Evolutionary conservation across 2,888 invertebrate genomes (phyloP).

Genomic region (Drosophila imparisetae): DNA sequence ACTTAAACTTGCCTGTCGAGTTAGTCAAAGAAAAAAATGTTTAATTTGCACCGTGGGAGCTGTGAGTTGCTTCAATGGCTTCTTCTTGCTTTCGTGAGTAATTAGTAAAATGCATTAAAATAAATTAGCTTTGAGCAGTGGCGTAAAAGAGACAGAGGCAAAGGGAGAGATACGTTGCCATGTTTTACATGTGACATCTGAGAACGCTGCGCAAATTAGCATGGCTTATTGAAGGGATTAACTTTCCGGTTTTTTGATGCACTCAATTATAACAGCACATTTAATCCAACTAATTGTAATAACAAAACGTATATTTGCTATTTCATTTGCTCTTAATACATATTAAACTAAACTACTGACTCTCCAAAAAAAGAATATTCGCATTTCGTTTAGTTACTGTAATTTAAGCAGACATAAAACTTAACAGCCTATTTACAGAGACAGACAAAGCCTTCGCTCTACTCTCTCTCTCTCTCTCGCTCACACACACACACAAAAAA

Average conservation of each 20-base stretch:
- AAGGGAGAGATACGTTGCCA: not conserved
- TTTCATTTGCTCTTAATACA: slow-evolving; percentile 24
- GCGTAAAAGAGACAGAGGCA: not conserved
- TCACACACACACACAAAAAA: slow-evolving; percentile 28
- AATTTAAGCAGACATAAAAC: slow-evolving; percentile 52
- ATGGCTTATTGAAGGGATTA: slow-evolving; percentile 20
- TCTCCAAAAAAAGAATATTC: slow-evolving; percentile 15
- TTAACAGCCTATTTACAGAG: slow-evolving; percentile 46
- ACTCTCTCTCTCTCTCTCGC: not conserved
- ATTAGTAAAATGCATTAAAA: slow-evolving; percentile 76
- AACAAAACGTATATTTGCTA: not conserved
- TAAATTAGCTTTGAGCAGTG: slow-evolving; percentile 52
- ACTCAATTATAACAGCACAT: slow-evolving; percentile 3
- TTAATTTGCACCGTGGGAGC: slow-evolving; percentile 58
- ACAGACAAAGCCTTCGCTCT: slow-evolving; percentile 17
- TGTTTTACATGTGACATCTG: slow-evolving; percentile 19
- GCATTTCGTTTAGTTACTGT: slow-evolving; percentile 49
- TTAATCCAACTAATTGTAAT: slow-evolving; percentile 1
- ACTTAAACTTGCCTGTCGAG: slow-evolving; percentile 62
- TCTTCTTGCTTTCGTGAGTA: slow-evolving; percentile 55
- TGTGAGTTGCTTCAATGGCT: slow-evolving; percentile 33
- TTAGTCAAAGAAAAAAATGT: slow-evolving; percentile 61
- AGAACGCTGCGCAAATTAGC: slow-evolving; percentile 32
- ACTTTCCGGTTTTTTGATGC: not conserved
- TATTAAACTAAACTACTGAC: slow-evolving; percentile 30